These are phyloP conservation scores for Athrips mouffetella DNA, from an alignment of 2,888 invertebrate species.

Conservation along the genomic window DNA sequence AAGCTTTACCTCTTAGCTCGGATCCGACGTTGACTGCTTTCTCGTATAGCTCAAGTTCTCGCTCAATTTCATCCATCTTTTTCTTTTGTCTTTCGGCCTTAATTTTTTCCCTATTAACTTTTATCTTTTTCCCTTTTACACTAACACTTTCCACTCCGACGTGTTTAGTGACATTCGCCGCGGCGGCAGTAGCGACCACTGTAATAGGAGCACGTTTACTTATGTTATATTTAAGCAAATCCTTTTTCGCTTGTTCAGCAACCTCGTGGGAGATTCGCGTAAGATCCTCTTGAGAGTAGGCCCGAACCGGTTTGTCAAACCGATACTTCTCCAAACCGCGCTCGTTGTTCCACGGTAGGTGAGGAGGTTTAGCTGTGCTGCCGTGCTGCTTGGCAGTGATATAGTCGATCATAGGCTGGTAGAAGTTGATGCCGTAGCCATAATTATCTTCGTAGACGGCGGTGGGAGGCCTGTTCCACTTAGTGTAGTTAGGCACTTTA, in stretches of 20 bases:
- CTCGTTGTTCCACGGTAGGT: constrained; percentile 86
- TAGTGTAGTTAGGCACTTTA: constrained; percentile 60
- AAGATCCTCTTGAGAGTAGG: constrained; percentile 84
- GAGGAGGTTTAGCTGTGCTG: constrained; percentile 71
- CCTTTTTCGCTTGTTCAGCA: constrained; percentile 83
- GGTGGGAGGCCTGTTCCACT: constrained; percentile 80
- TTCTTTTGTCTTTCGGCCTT: constrained; percentile 66
- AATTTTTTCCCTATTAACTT: constrained; percentile 54
- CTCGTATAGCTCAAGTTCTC: constrained; percentile 58
- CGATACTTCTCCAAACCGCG: constrained; percentile 83
- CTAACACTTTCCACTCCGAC: constrained; percentile 76
- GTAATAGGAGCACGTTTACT: constrained; percentile 80
- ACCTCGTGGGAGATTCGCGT: constrained; percentile 81
- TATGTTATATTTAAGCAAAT: constrained; percentile 79
- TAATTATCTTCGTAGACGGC: constrained; percentile 89
- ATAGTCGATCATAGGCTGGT: constrained; percentile 93
- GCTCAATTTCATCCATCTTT: constrained; percentile 63
- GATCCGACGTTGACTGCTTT: constrained; percentile 65
- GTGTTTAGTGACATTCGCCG: constrained; percentile 81
- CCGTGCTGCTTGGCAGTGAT: constrained; percentile 83
- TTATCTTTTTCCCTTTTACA: constrained; percentile 70
- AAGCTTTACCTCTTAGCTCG: constrained; percentile 74
- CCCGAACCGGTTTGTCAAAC: constrained; percentile 79
- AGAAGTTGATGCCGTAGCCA: constrained; percentile 89
- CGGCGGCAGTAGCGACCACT: constrained; percentile 79